These are phyloP conservation scores for Patiria miniata DNA, from an alignment of 35 echinoderm and acorn worm genomes.

Conservation along the genomic window DNA sequence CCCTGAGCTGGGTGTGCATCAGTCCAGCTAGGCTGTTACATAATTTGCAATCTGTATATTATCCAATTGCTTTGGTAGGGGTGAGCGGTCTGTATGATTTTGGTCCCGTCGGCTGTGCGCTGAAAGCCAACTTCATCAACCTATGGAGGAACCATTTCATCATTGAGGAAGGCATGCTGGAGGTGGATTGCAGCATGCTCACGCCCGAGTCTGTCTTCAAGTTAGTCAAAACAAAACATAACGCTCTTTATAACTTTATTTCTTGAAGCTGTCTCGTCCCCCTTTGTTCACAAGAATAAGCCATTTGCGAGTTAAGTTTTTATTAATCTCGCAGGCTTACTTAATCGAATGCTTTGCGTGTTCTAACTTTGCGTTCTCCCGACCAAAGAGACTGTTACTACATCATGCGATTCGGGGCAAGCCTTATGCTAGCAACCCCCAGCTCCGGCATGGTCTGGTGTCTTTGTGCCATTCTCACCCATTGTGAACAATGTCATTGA, in stretches of 20 bases:
- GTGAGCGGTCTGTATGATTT: conserved; percentile 97
- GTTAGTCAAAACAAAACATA: conserved; percentile 48
- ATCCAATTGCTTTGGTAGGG: too few species aligned
- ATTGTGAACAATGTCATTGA: too few species aligned
- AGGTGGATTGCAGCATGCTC: conserved; percentile 84
- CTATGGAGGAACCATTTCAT: conserved; percentile 95
- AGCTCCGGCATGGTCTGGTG: too few species aligned
- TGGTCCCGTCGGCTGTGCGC: conserved; percentile 94
- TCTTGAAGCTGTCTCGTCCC: neutral
- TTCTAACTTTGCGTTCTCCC: too few species aligned
- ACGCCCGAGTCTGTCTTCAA: conserved; percentile 90
- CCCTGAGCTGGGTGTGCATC: too few species aligned
- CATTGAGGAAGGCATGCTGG: conserved; percentile 95
- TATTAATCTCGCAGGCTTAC: too few species aligned
- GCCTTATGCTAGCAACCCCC: too few species aligned
- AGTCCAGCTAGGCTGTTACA: neutral
- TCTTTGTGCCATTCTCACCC: too few species aligned
- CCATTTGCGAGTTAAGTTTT: too few species aligned
- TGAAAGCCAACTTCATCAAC: conserved; percentile 90
- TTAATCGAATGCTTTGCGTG: too few species aligned
- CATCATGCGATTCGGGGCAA: too few species aligned
- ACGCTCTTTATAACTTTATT: neutral
- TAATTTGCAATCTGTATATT: neutral
- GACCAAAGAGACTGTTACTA: too few species aligned
- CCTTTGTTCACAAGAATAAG: neutral